Evolutionary conservation across 2,113 vertebrate species (phyloP), one percentile per base, ranked within the genome.

Genomic region (Ginglymostoma cirratum): DNA sequence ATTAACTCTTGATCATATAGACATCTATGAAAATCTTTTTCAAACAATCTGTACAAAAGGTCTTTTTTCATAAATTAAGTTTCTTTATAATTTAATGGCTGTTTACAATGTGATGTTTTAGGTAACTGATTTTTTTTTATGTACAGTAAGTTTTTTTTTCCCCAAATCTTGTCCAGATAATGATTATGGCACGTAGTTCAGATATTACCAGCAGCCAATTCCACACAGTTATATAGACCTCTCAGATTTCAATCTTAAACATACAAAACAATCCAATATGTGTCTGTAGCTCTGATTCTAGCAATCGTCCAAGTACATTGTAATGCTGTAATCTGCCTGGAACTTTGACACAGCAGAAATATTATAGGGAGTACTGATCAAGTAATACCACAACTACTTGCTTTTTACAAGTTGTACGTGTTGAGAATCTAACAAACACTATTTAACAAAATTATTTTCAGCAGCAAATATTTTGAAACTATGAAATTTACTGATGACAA

Each of bases 21-120:
- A 98, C 98, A 99, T 98, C 98, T 99, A 98, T 98, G 98, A 99
- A 99, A 99, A 99, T 98, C 98, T 98, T 98, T 98, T 98, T 98
- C 97, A 97, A 98, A 97, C 98, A 98, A 98, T 98, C 98, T 99
- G 98, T 99, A 99, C 98, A 99, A 99, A 99, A 99, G 98, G 97
- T 98, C 98, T 98, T 98, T 98, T 98, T 99, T 99, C 98, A 99
- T 99, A 99, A 99, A 99, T 99, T 99, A 99, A 98, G 97, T 98
- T 97, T 97, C 98, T 98, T 98, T 98, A 99, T 99, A 99, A 99
- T 98, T 99, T 99, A 99, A 98, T 98, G 99, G 98, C 99, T 99
- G 98, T 98, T 98, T 98, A 98, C 98, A 98, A 98, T 98, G 98
- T 98, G 98, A 98, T 98, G 98, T 98, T 98, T 95, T 98, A 98